A percentile compares a stretch with the other conserved stretches of the same genome.
These are phyloP conservation scores for Protonemura montana DNA, from an alignment of 2,888 invertebrate species.

Conservation along the genomic window DNA sequence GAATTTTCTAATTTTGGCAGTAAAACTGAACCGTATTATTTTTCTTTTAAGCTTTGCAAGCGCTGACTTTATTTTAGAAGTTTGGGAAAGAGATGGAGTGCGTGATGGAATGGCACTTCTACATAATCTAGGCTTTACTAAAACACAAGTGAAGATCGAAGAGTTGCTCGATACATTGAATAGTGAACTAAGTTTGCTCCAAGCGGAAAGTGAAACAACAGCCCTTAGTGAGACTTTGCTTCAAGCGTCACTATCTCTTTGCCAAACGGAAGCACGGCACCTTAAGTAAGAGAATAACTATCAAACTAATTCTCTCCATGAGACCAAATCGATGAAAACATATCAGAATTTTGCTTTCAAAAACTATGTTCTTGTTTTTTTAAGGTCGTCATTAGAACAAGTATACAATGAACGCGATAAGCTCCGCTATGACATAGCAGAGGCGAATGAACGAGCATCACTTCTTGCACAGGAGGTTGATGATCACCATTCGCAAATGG, in stretches of 20 bases:
- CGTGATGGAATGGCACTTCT: conserved; percentile 66
- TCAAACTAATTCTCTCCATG: too few species aligned
- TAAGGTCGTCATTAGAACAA: conserved; percentile 67
- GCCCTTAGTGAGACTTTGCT: conserved; percentile 62
- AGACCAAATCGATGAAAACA: too few species aligned
- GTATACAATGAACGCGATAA: conserved; percentile 81
- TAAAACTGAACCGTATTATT: background rate
- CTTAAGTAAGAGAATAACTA: conserved; percentile 59
- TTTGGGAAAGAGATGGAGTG: conserved; percentile 78
- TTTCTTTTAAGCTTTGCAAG: background rate
- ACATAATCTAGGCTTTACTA: conserved; percentile 72
- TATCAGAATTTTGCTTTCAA: background rate
- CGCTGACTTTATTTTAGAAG: conserved; percentile 68
- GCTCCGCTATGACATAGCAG: conserved; percentile 77
- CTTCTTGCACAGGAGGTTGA: conserved; percentile 90
- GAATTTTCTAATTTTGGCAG: too few species aligned
- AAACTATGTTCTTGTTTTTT: conserved; percentile 42
- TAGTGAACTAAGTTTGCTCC: conserved; percentile 66
- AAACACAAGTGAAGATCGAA: conserved; percentile 65
- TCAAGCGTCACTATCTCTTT: conserved; percentile 71
- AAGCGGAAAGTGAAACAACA: conserved; percentile 56
- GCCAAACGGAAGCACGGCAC: conserved; percentile 71
- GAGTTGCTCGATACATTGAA: conserved; percentile 74
- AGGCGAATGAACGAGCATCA: conserved; percentile 82
- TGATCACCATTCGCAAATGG: conserved; percentile 84